phyloP scores from a whole-genome alignment of 2,113 vertebrate species.

The Chaetorhynchus papuensis region DNA sequence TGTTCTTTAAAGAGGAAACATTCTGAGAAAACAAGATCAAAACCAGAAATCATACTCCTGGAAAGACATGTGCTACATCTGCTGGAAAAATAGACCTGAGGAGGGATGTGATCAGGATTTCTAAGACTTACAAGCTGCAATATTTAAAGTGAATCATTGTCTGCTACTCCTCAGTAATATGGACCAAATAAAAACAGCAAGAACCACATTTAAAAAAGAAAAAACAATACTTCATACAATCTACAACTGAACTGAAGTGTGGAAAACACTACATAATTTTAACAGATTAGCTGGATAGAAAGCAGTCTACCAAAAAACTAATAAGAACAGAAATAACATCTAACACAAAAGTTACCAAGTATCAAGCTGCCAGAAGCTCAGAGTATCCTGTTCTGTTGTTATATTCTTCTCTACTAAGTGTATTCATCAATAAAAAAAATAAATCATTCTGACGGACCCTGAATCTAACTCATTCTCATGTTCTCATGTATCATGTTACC shows the following conservation, averaged over 20 bases:
- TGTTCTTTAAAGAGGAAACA: neutral
- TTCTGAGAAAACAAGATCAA: neutral
- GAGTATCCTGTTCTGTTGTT: neutral
- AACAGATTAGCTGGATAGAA: neutral
- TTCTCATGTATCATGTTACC: neutral
- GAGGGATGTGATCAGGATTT: neutral
- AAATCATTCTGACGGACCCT: neutral
- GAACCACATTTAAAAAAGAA: neutral
- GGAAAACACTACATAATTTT: neutral
- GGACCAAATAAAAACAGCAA: neutral
- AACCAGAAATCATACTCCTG: neutral
- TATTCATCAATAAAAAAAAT: neutral
- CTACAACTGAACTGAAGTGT: neutral
- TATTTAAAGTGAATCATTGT: neutral
- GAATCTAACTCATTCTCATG: neutral
- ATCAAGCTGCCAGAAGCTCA: neutral
- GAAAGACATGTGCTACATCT: neutral
- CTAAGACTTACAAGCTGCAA: neutral
- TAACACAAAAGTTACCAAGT: neutral
- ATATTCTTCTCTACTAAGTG: neutral
- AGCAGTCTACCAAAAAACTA: neutral
- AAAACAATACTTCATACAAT: neutral
- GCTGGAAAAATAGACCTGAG: neutral
- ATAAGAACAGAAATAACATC: neutral
- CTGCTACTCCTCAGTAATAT: neutral